Evolutionary conservation across 1,140 invertebrate species (phyloP), one percentile per base, ranked within the genome.

Genomic region (Medauroidea extradentata): DNA sequence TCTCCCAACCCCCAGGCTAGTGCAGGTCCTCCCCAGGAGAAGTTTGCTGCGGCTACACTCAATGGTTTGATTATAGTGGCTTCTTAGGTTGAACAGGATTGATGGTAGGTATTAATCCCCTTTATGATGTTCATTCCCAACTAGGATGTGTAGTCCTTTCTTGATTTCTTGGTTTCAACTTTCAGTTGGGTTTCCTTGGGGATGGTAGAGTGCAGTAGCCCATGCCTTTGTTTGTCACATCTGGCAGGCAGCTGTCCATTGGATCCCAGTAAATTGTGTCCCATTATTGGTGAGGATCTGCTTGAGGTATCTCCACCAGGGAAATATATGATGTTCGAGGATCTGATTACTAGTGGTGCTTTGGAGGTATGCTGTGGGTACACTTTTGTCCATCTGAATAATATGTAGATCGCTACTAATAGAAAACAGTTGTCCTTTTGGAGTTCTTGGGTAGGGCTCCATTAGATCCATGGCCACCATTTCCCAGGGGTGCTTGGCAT

Each of bases 201-300:
- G 69, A 51, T 71, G 69, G 51, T n/a, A n/a, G n/a, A n/a, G n/a
- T n/a, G n/a, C 70, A 73, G 0, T 46, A 48, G 63, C 67, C 60
- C 59, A 66, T 7, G 48, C 39, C 18, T 46, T 51, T n/a, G 57
- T 43, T 14, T 46, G 46, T 59, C 63, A 64, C 14, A 46, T 3
- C 19, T 25, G 11, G 27, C 51, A 59, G 9, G 62, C 16, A 16
- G 29, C 53, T 2, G 11, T 8, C 55, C 67, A 63, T 34, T 49
- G 13, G 0, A 61, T 0, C 16, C 62, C 59, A 0, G 14, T 39
- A 52, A 71, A 69, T 25, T 70, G 62, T 0, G 57, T 61, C 0
- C 66, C 66, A 46, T 71, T 71, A 59, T 70, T 67, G 0, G 60
- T 50, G 0, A 70, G 62, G 8, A 71, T 51, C 3, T 50, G 42